Percentiles rank a stretch among this genome's conserved stretches.
These are phyloP conservation scores for Elephas maximus DNA, from an alignment of 2,113 vertebrate species.

Conservation along the genomic window DNA sequence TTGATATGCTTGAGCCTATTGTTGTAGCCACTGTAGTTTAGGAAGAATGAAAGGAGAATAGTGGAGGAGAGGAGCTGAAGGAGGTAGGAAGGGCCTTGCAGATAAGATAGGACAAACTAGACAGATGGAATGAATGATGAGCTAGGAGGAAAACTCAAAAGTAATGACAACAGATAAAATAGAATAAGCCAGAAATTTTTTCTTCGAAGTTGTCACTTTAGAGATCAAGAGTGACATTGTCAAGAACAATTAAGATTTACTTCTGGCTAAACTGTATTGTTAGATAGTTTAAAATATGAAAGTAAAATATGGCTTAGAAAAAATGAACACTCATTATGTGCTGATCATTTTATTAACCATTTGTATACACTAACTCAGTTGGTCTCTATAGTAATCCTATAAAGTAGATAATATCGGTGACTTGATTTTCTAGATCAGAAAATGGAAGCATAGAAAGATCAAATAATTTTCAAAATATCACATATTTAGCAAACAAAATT, in stretches of 20 bases:
- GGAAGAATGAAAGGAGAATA: neutral
- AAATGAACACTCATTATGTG: neutral
- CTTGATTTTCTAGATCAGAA: neutral
- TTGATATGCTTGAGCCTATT: too few species aligned
- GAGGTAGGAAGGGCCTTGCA: neutral
- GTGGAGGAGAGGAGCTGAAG: neutral
- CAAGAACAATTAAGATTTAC: neutral
- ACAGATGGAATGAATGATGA: neutral
- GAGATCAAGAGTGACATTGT: neutral
- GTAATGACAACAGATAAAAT: neutral
- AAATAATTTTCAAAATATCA: neutral
- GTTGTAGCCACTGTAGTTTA: neutral
- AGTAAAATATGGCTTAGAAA: neutral
- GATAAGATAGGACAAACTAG: accelerated
- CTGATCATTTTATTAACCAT: neutral
- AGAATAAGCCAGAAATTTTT: neutral
- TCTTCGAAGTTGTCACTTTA: neutral
- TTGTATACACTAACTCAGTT: neutral
- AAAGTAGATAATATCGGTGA: neutral
- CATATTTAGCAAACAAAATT: neutral
- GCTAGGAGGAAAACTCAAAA: neutral
- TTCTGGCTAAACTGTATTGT: neutral
- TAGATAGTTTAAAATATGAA: neutral
- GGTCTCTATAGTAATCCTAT: neutral
- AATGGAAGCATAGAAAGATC: neutral